Evolutionary conservation across 2,113 vertebrate genomes (phyloP).

Genomic region (Scomber colias): DNA sequence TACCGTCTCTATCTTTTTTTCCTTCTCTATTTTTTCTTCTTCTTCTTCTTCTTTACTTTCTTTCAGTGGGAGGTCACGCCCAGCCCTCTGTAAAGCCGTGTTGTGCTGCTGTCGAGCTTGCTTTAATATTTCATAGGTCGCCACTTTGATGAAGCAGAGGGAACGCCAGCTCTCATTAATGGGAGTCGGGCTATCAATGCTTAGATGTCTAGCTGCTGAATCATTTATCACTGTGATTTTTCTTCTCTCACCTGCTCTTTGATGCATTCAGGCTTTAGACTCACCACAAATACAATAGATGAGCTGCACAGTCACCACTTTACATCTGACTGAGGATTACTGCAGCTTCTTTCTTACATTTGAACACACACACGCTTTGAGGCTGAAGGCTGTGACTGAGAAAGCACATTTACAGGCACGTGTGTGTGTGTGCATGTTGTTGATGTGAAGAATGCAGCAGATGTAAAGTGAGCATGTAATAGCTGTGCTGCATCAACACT

Average conservation of each 20-base stretch:
- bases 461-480: too few species aligned
- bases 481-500: too few species aligned
- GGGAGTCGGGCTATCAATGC: slow-evolving; percentile 22
- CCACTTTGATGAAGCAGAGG: slow-evolving; percentile 35
- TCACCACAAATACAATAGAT: background rate
- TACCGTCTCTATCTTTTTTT: background rate
- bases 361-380: background rate
- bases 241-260: slow-evolving; percentile 22
- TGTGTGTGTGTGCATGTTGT: too few species aligned
- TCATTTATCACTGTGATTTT: slow-evolving; percentile 21
- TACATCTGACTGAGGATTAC: too few species aligned
- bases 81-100: background rate
- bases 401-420: background rate
- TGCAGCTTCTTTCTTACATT: background rate
- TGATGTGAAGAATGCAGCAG: too few species aligned
- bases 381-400: background rate
- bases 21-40: background rate
- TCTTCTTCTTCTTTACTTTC: background rate
- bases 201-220: slow-evolving; percentile 8
- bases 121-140: slow-evolving; percentile 34
- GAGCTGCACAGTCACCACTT: background rate
- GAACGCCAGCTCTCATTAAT: slow-evolving; percentile 15
- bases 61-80: background rate
- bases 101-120: slow-evolving; percentile 2
- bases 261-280: background rate